These are phyloP conservation scores for Drosophila nikananu DNA, from an alignment of 1,140 invertebrate species.

Conservation along the genomic window DNA sequence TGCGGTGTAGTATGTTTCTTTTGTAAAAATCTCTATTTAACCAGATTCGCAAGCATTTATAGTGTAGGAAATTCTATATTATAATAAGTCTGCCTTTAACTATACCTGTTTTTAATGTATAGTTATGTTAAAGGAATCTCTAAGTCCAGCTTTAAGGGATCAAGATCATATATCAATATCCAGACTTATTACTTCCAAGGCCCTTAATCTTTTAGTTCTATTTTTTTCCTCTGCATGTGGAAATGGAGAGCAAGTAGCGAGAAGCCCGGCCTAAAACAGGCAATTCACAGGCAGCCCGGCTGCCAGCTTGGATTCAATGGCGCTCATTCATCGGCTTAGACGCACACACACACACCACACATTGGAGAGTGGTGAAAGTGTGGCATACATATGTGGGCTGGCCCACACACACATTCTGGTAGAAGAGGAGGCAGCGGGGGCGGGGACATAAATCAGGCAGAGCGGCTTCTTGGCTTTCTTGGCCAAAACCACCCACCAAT, in stretches of 20 bases:
- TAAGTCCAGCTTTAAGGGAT: neutral
- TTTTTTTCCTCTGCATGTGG: conserved; percentile 13
- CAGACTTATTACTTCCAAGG: too few species aligned
- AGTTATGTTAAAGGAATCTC: too few species aligned
- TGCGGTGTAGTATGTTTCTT: neutral
- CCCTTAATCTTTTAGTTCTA: neutral
- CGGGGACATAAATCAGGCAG: conserved; percentile 75
- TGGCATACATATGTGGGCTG: conserved; percentile 41
- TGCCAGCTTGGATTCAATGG: conserved; percentile 72
- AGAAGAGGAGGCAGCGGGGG: conserved; percentile 24
- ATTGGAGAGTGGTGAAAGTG: conserved; percentile 37
- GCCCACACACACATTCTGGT: neutral
- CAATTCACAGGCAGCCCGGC: conserved; percentile 69
- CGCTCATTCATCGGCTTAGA: conserved; percentile 77
- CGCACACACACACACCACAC: conserved; percentile 37
- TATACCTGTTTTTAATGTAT: too few species aligned
- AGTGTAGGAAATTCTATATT: too few species aligned
- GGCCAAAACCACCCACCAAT: conserved; percentile 23
- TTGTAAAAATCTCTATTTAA: neutral
- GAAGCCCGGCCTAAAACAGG: conserved; percentile 65
- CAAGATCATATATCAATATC: neutral
- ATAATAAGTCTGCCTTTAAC: neutral
- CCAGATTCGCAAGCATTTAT: too few species aligned
- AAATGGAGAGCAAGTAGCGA: conserved; percentile 1
- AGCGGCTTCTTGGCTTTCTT: conserved; percentile 7